These are phyloP conservation scores for Turdus rufiventris DNA, from an alignment of 2,113 vertebrate species.

Conservation along the genomic window DNA sequence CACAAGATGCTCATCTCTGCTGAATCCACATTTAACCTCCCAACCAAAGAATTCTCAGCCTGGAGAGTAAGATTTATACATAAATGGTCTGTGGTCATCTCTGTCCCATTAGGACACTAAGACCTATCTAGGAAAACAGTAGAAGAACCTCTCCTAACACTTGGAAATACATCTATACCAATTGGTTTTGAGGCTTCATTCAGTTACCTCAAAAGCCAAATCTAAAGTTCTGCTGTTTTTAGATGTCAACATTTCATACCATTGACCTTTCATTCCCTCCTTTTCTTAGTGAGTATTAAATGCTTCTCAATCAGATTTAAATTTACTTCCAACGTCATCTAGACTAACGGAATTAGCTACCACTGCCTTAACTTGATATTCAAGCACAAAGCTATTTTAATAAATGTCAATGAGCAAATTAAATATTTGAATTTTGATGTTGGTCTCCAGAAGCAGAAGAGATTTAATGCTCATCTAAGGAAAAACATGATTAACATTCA, in stretches of 20 bases:
- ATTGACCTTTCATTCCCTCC: slow-evolving; percentile 6
- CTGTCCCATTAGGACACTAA: not conserved
- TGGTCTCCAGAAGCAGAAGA: slow-evolving; percentile 17
- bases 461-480: not conserved
- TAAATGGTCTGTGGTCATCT: not conserved
- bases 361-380: slow-evolving; percentile 29
- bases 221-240: not conserved
- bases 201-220: not conserved
- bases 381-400: slow-evolving; percentile 45
- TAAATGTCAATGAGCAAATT: slow-evolving; percentile 63
- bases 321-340: not conserved
- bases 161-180: not conserved
- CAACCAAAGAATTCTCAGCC: not conserved
- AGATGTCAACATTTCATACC: not conserved
- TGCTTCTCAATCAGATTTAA: slow-evolving; percentile 29
- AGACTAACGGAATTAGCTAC: slow-evolving; percentile 17
- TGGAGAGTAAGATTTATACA: not conserved
- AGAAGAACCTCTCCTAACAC: not conserved
- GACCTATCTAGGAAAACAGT: not conserved
- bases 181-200: not conserved
- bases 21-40: not conserved
- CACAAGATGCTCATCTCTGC: not conserved
- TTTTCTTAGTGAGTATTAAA: slow-evolving; percentile 3
- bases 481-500: slow-evolving; percentile 34
- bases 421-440: slow-evolving; percentile 60